These are phyloP conservation scores for Dermatemys mawii DNA, from an alignment of 2,113 vertebrate genomes.

Conservation along the genomic window DNA sequence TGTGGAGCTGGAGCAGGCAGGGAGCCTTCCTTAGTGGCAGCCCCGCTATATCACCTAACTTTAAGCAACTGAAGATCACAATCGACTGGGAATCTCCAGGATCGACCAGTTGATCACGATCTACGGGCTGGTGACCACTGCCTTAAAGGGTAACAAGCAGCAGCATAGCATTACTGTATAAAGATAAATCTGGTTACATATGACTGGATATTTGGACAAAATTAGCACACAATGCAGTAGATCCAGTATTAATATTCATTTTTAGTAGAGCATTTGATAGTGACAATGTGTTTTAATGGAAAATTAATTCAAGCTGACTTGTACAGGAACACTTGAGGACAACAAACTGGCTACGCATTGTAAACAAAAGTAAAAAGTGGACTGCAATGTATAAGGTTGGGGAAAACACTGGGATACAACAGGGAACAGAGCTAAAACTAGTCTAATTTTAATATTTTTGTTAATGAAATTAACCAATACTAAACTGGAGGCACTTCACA, in stretches of 20 bases:
- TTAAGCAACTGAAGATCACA: too few species aligned
- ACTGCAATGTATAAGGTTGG: not conserved
- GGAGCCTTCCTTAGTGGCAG: too few species aligned
- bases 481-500: not conserved
- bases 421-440: not conserved
- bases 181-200: not conserved
- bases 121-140: not conserved
- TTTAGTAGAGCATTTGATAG: slow-evolving; percentile 7
- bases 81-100: too few species aligned
- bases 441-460: not conserved
- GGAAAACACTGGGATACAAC: not conserved
- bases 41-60: too few species aligned
- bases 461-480: not conserved
- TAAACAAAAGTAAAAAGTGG: not conserved
- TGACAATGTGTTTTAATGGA: not conserved
- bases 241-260: not conserved
- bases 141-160: slow-evolving; percentile 7
- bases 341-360: not conserved
- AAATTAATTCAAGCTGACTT: not conserved
- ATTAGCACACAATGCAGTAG: not conserved
- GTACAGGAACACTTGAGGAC: not conserved
- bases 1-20: too few species aligned
- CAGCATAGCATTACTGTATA: not conserved
- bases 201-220: not conserved
- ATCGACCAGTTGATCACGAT: too few species aligned